A percentile compares a stretch with the other conserved stretches of the same genome.
Conservation (phyloP, 30 jellyfish, hydroid and myxozoan genomes). For the Aurelia sp. region DNA sequence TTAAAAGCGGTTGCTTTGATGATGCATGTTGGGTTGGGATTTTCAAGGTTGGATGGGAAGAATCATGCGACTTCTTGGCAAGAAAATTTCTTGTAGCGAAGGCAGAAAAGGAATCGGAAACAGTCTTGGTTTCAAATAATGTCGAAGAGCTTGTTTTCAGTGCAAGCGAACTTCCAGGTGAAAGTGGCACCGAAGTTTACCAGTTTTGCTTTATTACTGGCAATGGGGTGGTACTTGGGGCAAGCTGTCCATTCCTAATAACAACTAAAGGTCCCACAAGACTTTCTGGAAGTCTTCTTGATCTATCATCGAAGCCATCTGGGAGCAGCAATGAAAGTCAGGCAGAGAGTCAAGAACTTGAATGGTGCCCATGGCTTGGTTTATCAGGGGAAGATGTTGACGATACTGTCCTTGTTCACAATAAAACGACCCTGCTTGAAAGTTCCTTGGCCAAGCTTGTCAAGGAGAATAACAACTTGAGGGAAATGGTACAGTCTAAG, state of each 20-base stretch:
- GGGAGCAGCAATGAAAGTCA: not conserved
- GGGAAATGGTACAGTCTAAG: constrained; percentile 17
- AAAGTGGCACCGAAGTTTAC: constrained; percentile 68
- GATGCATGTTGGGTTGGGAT: constrained; percentile 66
- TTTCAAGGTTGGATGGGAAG: constrained; percentile 92
- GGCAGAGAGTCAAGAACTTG: constrained; percentile 17
- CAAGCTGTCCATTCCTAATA: constrained; percentile 90
- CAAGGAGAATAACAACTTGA: constrained; percentile 52
- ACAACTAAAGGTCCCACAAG: not conserved
- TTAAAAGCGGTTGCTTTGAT: constrained; percentile 12
- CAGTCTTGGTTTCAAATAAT: not conserved
- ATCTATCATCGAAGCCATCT: not conserved
- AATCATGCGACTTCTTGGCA: constrained; percentile 14
- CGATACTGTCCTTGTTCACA: constrained; percentile 80
- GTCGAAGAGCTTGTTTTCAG: constrained; percentile 26
- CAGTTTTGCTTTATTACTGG: constrained; percentile 81
- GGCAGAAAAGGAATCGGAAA: constrained; percentile 8
- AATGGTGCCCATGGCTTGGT: constrained; percentile 79
- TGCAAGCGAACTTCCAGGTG: constrained; percentile 38
- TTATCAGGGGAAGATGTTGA: constrained; percentile 58
- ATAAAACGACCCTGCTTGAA: constrained; percentile 84
- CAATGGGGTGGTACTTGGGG: constrained; percentile 75
- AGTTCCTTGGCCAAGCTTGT: constrained; percentile 62
- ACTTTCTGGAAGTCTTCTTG: constrained; percentile 18
- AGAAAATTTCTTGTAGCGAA: not conserved